Conservation (phyloP, 2,113 vertebrate species). For the Lepidothrix coronata region DNA sequence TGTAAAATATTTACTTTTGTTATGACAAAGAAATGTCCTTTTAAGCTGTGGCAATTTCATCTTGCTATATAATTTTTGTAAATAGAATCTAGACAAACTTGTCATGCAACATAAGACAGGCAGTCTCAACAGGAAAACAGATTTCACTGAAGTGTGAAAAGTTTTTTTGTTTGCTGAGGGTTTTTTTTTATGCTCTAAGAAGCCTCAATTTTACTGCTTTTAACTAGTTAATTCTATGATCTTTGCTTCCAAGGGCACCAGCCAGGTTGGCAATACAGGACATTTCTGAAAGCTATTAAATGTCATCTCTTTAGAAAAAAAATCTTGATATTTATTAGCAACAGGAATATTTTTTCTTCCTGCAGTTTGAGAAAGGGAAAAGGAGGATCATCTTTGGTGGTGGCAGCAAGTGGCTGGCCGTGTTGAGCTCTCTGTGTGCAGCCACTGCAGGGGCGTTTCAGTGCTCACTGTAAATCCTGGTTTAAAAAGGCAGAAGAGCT, state of each 20-base stretch:
- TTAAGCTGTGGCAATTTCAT: neutral
- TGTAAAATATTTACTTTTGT: slow-evolving; percentile 18
- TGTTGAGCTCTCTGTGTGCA: neutral
- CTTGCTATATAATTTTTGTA: neutral
- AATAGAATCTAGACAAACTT: neutral
- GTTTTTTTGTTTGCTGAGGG: neutral
- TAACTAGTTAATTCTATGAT: neutral
- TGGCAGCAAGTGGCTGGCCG: neutral
- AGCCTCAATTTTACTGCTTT: neutral
- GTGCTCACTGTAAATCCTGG: neutral
- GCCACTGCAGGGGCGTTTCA: neutral
- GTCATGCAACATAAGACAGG: neutral
- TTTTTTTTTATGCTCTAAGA: neutral
- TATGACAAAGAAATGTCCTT: neutral
- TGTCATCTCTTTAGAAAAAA: neutral
- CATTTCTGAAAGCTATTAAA: neutral
- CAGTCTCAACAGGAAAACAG: neutral
- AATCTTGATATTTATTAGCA: neutral
- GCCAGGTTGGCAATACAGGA: neutral
- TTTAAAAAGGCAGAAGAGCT: slow-evolving; percentile 2
- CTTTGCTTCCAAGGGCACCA: neutral
- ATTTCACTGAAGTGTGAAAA: neutral
- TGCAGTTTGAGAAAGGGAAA: neutral
- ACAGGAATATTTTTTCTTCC: neutral
- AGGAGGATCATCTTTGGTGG: neutral